phyloP scores from a whole-genome alignment of 2,797 vertebrate species.

The Macrochelys suwanniensis region DNA sequence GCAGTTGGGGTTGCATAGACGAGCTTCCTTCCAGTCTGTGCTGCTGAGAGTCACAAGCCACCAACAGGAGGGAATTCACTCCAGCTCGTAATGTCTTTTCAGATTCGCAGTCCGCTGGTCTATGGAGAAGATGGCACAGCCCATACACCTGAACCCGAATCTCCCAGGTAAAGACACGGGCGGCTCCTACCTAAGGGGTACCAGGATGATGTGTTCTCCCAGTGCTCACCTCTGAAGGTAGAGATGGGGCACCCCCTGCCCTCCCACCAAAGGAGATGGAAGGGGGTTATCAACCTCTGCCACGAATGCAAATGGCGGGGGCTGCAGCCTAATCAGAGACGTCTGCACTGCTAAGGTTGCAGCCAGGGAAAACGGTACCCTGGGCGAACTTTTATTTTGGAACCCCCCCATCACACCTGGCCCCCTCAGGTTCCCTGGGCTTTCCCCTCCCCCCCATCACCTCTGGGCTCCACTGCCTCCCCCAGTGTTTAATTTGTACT shows the following conservation, averaged over 20 bases:
- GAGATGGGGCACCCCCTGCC: too few relatives aligned
- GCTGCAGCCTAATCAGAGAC: not conserved
- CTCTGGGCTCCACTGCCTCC: too few relatives aligned
- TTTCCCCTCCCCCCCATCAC: too few relatives aligned
- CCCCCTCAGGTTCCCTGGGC: too few relatives aligned
- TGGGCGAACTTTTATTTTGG: too few relatives aligned
- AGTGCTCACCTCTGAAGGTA: not conserved
- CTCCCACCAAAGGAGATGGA: not conserved
- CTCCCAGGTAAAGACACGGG: slow-evolving; percentile 87
- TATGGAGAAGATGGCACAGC: slow-evolving; percentile 90
- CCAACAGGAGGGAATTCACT: not conserved
- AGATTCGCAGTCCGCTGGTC: slow-evolving; percentile 34
- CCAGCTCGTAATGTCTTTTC: not conserved
- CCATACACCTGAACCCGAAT: slow-evolving; percentile 90
- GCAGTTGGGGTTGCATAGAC: rapidly evolving
- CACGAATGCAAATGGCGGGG: not conserved
- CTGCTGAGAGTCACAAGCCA: rapidly evolving
- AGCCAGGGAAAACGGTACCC: too few relatives aligned
- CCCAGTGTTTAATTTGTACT: too few relatives aligned
- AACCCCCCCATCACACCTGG: too few relatives aligned
- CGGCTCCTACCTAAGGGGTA: not conserved
- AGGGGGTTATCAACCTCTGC: too few relatives aligned
- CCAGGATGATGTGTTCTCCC: not conserved
- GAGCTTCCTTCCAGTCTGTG: not conserved
- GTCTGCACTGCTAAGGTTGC: not conserved